A percentile compares a stretch with the other conserved stretches of the same genome.
These are phyloP conservation scores for Sebastes flavidus DNA, from an alignment of 2,797 vertebrate species.

Conservation along the genomic window DNA sequence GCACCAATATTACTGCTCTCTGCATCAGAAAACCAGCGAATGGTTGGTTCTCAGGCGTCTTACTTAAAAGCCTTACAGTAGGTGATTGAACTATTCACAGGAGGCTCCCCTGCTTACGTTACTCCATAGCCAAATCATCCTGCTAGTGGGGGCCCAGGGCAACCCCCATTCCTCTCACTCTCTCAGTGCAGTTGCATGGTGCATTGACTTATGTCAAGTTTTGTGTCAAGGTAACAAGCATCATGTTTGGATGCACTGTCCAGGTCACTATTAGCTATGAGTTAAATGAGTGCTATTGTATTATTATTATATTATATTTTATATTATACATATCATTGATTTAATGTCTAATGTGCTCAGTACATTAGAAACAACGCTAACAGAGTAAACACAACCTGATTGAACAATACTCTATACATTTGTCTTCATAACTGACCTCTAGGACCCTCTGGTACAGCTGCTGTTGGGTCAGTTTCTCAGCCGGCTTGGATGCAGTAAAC, in stretches of 20 bases:
- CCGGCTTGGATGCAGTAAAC: background rate
- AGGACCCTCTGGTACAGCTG: slow-evolving; percentile 69
- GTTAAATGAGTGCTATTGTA: background rate
- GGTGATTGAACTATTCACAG: background rate
- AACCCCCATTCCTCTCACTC: background rate
- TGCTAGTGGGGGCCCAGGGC: too few species aligned
- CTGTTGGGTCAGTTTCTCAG: slow-evolving; percentile 49
- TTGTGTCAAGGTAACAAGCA: background rate
- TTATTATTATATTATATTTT: too few species aligned
- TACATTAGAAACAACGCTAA: background rate
- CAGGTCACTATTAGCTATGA: background rate
- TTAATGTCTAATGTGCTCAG: background rate
- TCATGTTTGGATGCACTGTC: background rate
- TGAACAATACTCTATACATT: background rate
- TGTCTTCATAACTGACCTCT: slow-evolving; percentile 53
- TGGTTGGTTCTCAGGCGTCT: background rate
- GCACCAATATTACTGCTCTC: background rate
- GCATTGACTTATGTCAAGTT: background rate
- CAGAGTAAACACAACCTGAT: background rate
- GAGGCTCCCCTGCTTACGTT: background rate
- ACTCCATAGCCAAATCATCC: background rate
- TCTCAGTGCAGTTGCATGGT: background rate
- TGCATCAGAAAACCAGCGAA: background rate
- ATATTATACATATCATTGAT: background rate
- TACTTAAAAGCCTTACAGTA: background rate